Percentiles rank a stretch among this genome's conserved stretches.
Conservation (phyloP, 2,797 vertebrate species). For the Halcyon chelicuti region DNA sequence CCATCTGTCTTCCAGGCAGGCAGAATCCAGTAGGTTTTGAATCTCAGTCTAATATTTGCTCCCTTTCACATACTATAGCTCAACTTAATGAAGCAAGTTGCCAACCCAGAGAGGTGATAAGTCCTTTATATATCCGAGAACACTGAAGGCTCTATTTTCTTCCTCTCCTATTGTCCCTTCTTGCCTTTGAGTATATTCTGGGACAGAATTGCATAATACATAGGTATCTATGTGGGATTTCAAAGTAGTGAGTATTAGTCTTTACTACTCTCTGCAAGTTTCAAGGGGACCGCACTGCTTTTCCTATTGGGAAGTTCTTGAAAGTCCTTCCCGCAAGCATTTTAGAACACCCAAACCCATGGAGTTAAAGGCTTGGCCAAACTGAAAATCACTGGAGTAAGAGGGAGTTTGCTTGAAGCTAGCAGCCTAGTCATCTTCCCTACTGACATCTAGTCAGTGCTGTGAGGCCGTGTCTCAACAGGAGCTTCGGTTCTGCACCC, state of each 20-base stretch:
- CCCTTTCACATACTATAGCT: background rate
- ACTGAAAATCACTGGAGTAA: background rate
- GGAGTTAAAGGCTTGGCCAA: background rate
- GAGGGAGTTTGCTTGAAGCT: background rate
- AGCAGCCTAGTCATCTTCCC: background rate
- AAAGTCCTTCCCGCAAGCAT: background rate
- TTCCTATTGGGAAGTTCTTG: background rate
- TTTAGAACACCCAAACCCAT: background rate
- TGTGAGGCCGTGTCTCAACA: background rate
- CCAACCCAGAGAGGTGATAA: background rate
- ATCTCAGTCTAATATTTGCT: background rate
- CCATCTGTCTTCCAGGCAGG: background rate
- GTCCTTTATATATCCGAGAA: background rate
- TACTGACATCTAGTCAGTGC: background rate
- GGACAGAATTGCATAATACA: constrained; percentile 32
- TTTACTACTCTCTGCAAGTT: background rate
- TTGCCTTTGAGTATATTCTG: background rate
- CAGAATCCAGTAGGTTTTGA: background rate
- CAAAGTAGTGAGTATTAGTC: background rate
- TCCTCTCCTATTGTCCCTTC: background rate
- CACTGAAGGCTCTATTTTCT: background rate
- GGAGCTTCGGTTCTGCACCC: background rate
- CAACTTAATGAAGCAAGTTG: background rate
- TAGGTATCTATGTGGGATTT: background rate
- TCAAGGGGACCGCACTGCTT: background rate